Conservation (phyloP, 2,113 vertebrate species). For the Boulengeromyrus knoepffleri region DNA sequence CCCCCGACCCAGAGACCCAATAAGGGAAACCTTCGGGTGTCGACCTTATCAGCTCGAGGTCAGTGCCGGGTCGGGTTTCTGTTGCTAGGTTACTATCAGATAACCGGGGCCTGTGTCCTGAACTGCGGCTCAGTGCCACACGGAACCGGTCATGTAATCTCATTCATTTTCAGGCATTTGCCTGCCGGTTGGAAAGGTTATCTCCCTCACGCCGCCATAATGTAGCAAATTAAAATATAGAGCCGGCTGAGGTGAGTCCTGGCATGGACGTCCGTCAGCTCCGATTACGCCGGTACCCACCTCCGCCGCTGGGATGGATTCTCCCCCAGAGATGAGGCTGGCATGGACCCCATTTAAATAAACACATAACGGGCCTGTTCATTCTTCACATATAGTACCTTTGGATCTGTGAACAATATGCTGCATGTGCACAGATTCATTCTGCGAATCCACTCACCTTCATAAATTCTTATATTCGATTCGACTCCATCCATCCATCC, state of each 20-base stretch:
- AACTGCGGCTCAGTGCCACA: slow-evolving; percentile 55
- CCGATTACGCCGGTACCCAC: slow-evolving; percentile 54
- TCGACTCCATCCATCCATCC: neutral
- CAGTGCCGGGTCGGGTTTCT: slow-evolving; percentile 72
- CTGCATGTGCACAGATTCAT: neutral
- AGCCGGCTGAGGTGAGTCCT: slow-evolving; percentile 56
- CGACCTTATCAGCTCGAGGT: slow-evolving; percentile 73
- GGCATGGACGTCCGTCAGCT: slow-evolving; percentile 53
- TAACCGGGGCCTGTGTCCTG: slow-evolving; percentile 51
- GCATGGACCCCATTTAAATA: slow-evolving; percentile 36
- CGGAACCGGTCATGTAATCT: slow-evolving; percentile 68
- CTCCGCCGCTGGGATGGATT: slow-evolving; percentile 51
- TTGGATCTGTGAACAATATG: neutral
- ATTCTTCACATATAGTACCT: neutral
- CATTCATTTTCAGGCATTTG: slow-evolving; percentile 70
- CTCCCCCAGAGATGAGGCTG: slow-evolving; percentile 43
- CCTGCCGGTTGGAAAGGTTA: slow-evolving; percentile 66
- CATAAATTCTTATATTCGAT: neutral
- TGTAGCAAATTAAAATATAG: slow-evolving; percentile 74
- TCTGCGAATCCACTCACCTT: neutral
- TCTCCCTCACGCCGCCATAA: slow-evolving; percentile 63
- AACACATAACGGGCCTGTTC: neutral
- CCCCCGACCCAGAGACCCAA: slow-evolving; percentile 51
- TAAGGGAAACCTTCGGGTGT: slow-evolving; percentile 69
- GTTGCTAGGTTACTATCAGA: slow-evolving; percentile 73